phyloP scores from a whole-genome alignment of 2,888 invertebrate genomes.

The Eupeodes luniger region DNA sequence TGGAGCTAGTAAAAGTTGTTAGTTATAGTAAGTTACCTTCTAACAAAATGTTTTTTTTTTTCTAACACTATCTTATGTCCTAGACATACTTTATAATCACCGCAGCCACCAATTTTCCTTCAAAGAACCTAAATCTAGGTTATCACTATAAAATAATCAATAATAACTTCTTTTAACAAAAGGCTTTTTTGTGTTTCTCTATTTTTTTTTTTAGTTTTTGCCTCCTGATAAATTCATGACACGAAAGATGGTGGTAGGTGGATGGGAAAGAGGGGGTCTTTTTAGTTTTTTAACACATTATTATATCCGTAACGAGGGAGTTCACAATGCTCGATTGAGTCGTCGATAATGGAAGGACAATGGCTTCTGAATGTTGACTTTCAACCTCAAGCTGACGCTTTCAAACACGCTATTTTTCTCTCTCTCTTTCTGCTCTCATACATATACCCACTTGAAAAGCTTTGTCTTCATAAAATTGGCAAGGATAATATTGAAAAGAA shows the following conservation, averaged over 20 bases:
- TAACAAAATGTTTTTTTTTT: background rate
- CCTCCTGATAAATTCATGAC: slow-evolving; percentile 33
- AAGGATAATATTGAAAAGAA: slow-evolving; percentile 55
- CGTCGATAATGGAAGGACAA: slow-evolving; percentile 73
- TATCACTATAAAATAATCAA: slow-evolving; percentile 72
- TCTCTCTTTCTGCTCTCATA: slow-evolving; percentile 16
- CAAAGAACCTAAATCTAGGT: slow-evolving; percentile 67
- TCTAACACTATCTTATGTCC: slow-evolving; percentile 38
- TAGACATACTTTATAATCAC: slow-evolving; percentile 61
- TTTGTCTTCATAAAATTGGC: slow-evolving; percentile 72
- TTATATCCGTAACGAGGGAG: slow-evolving; percentile 64
- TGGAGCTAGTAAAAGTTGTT: no score
- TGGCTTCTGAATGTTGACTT: slow-evolving; percentile 73
- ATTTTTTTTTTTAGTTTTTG: slow-evolving; percentile 11
- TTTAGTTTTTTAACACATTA: slow-evolving; percentile 39
- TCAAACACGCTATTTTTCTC: slow-evolving; percentile 39
- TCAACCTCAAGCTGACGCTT: slow-evolving; percentile 71
- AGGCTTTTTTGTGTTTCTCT: slow-evolving; percentile 54
- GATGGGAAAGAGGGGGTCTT: background rate
- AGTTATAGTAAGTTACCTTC: background rate
- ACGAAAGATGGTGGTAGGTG: slow-evolving; percentile 18
- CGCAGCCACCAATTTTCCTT: slow-evolving; percentile 45
- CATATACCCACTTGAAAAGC: slow-evolving; percentile 61
- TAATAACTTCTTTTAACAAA: slow-evolving; percentile 68
- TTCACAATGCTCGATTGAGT: slow-evolving; percentile 72